Base-by-base conservation (phyloP, 2,888 invertebrate species). In the Microctonus brassicae region DNA sequence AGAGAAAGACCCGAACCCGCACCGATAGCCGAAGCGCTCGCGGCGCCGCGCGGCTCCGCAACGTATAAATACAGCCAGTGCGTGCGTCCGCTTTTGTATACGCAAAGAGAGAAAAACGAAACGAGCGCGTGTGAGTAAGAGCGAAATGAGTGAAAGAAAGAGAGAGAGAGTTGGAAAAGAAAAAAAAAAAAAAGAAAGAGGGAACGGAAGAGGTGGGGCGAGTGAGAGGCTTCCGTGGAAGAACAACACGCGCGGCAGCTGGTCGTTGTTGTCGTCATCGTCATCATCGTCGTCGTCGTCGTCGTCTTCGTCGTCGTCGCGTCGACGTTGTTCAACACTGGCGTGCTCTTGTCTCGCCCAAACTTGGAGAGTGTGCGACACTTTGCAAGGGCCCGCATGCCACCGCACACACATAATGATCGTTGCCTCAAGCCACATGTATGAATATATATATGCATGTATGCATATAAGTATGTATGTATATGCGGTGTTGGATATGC, bases 221-320 rank as follows among this genome's bases (percentile, higher is more conserved):
- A 66, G 65, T 36, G 55, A 55, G 66, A 66, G 42, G 66, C 53
- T 69, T 47, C 67, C 70, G 69, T 61, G 62, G 73, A 73, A 73
- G 62, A 71, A 71, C 39, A 61, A 58, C 55, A 66, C 73, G 64
- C 72, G 69, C 69, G 65, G 76, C 76, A 74, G 76, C 73, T 75
- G 76, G 73, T 75, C 73, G 73, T 72, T 55, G 42, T 65, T 39
- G 62, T 61, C 47, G 26, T 36, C 58, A 29, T 67, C 39, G 26
- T 39, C 52, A 66, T 65, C 62, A 29, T 29, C 22, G 63, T 22
- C 24, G 13, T 52, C 61, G 33, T 61, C 55, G 57, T 26, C 39
- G 67, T 22, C 24, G 13, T 52, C 61, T 33, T 61, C 55, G 57
- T 26, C 39, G 67, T n/a, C n/a, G n/a, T n/a, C n/a, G n/a, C n/a